Evolutionary conservation across 2,888 invertebrate genomes (phyloP).

Genomic region (Erynnis tages): DNA sequence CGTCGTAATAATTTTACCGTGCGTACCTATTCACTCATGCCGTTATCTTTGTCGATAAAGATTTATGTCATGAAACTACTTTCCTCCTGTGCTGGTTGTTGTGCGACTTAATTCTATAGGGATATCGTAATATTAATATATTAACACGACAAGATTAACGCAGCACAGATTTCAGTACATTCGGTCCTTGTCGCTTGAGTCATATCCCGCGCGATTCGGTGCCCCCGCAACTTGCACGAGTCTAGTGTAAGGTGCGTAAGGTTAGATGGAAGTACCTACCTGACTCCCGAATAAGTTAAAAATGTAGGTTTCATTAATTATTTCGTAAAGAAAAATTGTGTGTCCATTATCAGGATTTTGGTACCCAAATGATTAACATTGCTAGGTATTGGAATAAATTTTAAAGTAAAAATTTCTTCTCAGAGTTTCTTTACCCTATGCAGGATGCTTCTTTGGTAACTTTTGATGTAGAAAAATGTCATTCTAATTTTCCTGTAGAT

Average conservation of each 20-base stretch:
- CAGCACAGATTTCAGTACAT: not conserved
- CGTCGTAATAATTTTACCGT: constrained; percentile 74
- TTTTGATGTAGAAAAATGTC: too few species aligned
- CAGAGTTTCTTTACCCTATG: too few species aligned
- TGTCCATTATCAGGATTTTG: too few species aligned
- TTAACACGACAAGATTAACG: not conserved
- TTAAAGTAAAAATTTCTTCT: too few species aligned
- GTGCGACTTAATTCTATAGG: not conserved
- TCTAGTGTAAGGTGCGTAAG: constrained; percentile 11
- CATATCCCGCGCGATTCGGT: constrained; percentile 8
- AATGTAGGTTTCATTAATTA: not conserved
- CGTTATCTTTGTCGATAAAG: constrained; percentile 72
- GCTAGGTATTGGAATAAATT: too few species aligned
- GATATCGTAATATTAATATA: not conserved
- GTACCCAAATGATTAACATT: too few species aligned
- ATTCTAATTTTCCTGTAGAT: too few species aligned
- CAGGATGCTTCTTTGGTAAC: too few species aligned
- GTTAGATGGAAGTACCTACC: constrained; percentile 11
- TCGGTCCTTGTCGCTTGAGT: constrained; percentile 15
- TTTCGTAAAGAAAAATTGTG: too few species aligned
- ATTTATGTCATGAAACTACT: constrained; percentile 31
- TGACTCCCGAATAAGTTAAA: not conserved
- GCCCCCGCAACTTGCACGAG: constrained; percentile 13
- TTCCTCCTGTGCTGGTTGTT: constrained; percentile 3
- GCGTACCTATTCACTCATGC: constrained; percentile 59